Base-by-base conservation (phyloP, 35 echinoderm and acorn worm genomes). In the Stichopus chloronotus region DNA sequence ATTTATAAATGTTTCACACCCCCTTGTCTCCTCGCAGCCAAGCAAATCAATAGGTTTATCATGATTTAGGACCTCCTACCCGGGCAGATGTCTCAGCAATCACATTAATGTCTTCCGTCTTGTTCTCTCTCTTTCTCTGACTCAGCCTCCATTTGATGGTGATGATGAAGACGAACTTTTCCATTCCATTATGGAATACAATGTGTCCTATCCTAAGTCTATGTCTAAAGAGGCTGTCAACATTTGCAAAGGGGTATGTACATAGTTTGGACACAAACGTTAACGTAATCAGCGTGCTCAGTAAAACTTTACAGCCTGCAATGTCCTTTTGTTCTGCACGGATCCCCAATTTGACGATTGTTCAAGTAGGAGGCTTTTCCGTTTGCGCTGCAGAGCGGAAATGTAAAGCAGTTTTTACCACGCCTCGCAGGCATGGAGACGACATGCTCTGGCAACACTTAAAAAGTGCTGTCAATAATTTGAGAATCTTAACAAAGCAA, bases 111-210 rank as follows among this genome's bases (percentile, higher is more conserved):
- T 56, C 11, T 65, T 88, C 19, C 61, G 3, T 86, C 30, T 54
- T 86, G 17, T 14, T 68, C 87, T 92, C 9, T 83, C 17, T 91
- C 16, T 85, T 79, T 57, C 22, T 22, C 78, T 81, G 10, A 43
- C 30, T 43, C 71, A 98, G 97, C 97, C 97, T 91, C 97, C 97
- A 81, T 98, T 98, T 93, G 97, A 98, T 91, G 97, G 97, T 63
- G 97, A 98, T 53, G 97, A 98, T 92, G 97, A 98, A 92, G 97
- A 98, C 86, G 97, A 98, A 25, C 63, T 98, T 56, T 98, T 98
- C 92, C 97, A 98, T 63, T 98, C 97, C 16, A 98, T 98, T 68
- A 96, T 98, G 97, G 97, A 98, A 83, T 95, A 98, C 91, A 94
- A 95, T 88, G 94, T 95, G 17, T 96, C 94, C 43, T 98, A 98